phyloP scores from a whole-genome alignment of 2,888 invertebrate species.

The Hetaerina titia region DNA sequence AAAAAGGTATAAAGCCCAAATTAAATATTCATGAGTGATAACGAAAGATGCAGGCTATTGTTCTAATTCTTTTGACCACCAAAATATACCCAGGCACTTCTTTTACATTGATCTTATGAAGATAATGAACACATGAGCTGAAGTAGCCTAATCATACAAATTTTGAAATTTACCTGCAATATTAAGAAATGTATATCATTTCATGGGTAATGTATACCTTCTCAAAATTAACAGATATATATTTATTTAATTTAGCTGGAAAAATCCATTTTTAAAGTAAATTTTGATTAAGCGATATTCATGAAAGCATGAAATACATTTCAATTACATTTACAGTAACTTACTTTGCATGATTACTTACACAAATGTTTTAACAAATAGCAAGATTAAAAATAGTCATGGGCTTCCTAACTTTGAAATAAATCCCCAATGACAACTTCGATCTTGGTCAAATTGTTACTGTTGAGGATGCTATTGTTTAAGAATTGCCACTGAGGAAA shows the following conservation, averaged over 20 bases:
- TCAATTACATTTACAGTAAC: conserved; percentile 32
- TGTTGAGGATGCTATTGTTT: conserved; percentile 65
- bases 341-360: conserved; percentile 33
- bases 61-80: conserved; percentile 41
- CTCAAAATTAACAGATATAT: neutral
- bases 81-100: conserved; percentile 46
- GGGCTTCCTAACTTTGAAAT: conserved; percentile 3
- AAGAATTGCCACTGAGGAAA: conserved; percentile 46
- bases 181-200: conserved; percentile 46
- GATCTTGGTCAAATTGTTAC: conserved; percentile 62
- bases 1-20: conserved; percentile 61
- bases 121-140: conserved; percentile 57
- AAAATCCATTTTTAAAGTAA: conserved; percentile 23
- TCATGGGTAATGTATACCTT: conserved; percentile 11
- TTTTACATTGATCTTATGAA: conserved; percentile 53
- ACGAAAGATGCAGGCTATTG: conserved; percentile 51
- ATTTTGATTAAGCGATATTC: conserved; percentile 56
- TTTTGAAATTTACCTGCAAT: conserved; percentile 33
- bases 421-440: conserved; percentile 54
- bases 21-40: conserved; percentile 46
- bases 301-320: conserved; percentile 57
- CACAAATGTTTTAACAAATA: conserved; percentile 11
- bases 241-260: neutral
- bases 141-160: conserved; percentile 40
- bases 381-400: conserved; percentile 35